Conservation (phyloP, 2,113 vertebrate species). For the Pardalotus punctatus region DNA sequence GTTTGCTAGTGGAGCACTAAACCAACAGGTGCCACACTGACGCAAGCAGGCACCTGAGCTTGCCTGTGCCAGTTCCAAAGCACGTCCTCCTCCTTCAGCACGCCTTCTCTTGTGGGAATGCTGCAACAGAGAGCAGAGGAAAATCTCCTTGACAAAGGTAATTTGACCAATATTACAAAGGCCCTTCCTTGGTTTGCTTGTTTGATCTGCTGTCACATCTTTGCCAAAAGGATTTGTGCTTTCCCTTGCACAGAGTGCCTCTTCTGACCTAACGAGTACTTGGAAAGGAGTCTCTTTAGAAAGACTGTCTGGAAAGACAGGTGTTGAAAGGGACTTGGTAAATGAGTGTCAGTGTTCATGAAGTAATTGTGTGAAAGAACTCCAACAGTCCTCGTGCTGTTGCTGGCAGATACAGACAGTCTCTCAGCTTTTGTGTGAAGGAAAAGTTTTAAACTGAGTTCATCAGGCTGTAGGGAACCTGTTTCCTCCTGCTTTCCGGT, state of each 20-base stretch:
- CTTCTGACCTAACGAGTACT: neutral
- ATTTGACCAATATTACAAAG: neutral
- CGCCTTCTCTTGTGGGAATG: neutral
- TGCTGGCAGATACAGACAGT: neutral
- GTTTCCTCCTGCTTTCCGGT: neutral
- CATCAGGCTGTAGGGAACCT: neutral
- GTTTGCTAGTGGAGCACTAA: neutral
- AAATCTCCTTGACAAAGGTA: neutral
- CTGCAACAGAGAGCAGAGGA: neutral
- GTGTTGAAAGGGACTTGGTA: neutral
- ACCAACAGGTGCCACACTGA: neutral
- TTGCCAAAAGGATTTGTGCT: neutral
- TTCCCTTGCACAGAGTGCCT: neutral
- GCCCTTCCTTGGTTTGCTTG: fast-evolving
- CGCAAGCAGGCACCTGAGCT: neutral
- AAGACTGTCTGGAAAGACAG: neutral
- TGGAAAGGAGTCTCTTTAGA: neutral
- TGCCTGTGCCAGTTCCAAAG: neutral
- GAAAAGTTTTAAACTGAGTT: neutral
- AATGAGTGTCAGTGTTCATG: neutral
- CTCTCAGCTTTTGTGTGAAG: neutral
- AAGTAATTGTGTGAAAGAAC: neutral
- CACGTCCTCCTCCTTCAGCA: fast-evolving
- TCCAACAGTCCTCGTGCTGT: neutral
- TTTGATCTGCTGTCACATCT: neutral